These are phyloP conservation scores for Theropithecus gelada DNA, from an alignment of 2,113 vertebrate genomes.

Conservation along the genomic window DNA sequence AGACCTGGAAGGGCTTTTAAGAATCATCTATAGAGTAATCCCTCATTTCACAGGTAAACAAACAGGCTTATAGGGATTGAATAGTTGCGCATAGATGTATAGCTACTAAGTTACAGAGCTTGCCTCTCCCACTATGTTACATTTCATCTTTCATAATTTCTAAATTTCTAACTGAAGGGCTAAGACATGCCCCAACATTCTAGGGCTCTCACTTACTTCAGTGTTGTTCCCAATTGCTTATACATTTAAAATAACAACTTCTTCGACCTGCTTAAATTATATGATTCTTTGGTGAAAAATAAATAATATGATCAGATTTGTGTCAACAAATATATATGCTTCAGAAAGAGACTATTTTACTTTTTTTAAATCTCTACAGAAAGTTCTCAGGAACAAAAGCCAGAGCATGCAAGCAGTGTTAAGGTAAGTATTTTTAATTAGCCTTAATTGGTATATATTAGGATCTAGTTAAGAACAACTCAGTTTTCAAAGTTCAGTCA, in stretches of 20 bases:
- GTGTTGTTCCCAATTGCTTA: background rate
- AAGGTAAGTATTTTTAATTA: conserved; percentile 56
- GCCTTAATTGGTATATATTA: background rate
- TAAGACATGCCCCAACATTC: background rate
- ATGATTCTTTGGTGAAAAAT: background rate
- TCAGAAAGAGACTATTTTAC: background rate
- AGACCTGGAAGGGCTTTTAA: background rate
- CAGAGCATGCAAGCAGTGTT: background rate
- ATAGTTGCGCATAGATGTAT: background rate
- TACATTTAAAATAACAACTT: background rate
- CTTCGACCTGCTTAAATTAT: background rate
- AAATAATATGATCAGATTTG: background rate
- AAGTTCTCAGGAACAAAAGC: background rate
- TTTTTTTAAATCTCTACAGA: background rate
- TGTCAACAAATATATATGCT: background rate
- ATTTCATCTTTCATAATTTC: background rate
- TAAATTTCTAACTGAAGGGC: background rate
- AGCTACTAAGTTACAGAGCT: background rate
- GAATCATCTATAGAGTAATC: background rate
- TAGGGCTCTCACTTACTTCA: background rate
- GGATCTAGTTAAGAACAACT: background rate
- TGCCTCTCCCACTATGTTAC: background rate
- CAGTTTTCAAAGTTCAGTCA: background rate
- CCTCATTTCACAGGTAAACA: background rate
- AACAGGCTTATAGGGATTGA: background rate